A percentile compares a stretch with the other conserved stretches of the same genome.
phyloP scores from a whole-genome alignment of 2,113 vertebrate genomes.

The Phylloscopus whistleri region DNA sequence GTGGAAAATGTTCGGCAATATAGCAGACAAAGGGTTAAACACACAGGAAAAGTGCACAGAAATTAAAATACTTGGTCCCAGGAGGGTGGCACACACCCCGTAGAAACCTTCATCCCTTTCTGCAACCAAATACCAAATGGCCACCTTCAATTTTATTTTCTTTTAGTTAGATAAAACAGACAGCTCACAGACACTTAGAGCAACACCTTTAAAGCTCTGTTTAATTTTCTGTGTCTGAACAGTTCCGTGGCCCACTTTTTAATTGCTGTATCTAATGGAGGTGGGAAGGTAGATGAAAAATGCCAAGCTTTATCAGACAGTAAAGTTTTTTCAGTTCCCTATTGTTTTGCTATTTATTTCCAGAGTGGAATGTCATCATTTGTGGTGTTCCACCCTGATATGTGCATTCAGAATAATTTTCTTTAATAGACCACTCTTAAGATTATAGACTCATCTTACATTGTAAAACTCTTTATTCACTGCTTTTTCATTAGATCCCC shows the following conservation, averaged over 20 bases:
- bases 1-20: neutral
- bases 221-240: neutral
- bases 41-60: neutral
- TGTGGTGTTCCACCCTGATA: neutral
- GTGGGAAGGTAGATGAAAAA: conserved; percentile 34
- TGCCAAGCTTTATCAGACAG: conserved; percentile 31
- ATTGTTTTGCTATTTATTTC: conserved; percentile 46
- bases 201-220: neutral
- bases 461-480: neutral
- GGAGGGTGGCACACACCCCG: neutral
- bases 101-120: neutral
- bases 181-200: neutral
- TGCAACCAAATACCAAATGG: neutral
- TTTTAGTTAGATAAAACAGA: neutral
- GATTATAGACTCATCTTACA: neutral
- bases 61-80: neutral
- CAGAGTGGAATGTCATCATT: neutral
- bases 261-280: conserved; percentile 43
- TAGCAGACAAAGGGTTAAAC: neutral
- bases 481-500: neutral
- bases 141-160: neutral
- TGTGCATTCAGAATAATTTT: neutral
- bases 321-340: conserved; percentile 27
- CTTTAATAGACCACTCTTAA: neutral
- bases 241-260: conserved; percentile 42